A percentile compares a stretch with the other conserved stretches of the same genome.
These are phyloP conservation scores for Hetaerina americana DNA, from an alignment of 1,140 invertebrate species.

Conservation along the genomic window DNA sequence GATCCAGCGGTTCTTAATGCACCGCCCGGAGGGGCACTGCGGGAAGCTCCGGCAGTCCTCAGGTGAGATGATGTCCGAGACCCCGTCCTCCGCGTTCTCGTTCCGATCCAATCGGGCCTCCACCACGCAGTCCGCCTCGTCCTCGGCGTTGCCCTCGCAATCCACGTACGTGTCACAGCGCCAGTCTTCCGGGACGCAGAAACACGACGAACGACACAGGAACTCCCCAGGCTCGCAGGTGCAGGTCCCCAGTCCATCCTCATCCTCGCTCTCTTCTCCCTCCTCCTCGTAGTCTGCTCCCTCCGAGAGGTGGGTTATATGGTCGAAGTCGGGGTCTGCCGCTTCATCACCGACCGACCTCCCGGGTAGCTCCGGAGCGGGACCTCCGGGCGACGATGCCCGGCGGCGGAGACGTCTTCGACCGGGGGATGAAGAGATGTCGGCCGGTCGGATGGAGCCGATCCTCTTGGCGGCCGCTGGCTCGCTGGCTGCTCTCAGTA, in stretches of 20 bases:
- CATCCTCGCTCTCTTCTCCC: not conserved
- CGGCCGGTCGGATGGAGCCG: too few relatives aligned
- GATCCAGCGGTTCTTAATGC: not conserved
- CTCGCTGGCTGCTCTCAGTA: too few relatives aligned
- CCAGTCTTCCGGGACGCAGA: slow-evolving; percentile 37
- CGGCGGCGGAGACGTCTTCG: too few relatives aligned
- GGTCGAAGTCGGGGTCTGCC: too few relatives aligned
- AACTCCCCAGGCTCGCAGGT: slow-evolving; percentile 35
- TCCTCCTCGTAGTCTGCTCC: not conserved
- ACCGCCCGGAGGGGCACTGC: not conserved
- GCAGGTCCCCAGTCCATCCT: not conserved
- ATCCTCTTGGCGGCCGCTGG: too few relatives aligned
- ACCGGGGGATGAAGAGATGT: too few relatives aligned
- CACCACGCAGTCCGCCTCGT: slow-evolving; percentile 55
- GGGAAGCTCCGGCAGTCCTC: not conserved
- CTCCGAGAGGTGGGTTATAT: too few relatives aligned
- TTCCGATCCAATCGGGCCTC: not conserved
- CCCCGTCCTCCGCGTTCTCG: not conserved
- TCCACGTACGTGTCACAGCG: slow-evolving; percentile 35
- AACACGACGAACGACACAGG: slow-evolving; percentile 41
- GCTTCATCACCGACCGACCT: too few relatives aligned
- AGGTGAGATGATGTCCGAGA: not conserved
- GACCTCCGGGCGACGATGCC: too few relatives aligned
- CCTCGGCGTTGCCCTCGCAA: slow-evolving; percentile 64
- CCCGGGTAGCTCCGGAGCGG: too few relatives aligned